Base-by-base conservation (phyloP, 2,797 vertebrate species). In the Brotula barbata region DNA sequence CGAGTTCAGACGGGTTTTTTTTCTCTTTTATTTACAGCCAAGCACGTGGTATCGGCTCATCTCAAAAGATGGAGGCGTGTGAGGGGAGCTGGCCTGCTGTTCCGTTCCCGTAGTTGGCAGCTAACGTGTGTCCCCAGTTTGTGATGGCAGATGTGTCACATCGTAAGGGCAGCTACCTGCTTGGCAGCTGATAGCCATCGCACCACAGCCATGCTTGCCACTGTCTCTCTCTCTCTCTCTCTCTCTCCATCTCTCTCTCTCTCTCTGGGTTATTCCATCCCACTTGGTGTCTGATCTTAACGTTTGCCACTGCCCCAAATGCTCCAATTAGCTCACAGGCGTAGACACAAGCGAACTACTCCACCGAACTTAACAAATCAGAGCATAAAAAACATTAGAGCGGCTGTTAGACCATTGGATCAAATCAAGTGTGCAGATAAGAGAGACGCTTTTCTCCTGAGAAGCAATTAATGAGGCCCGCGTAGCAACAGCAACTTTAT, bases 91-190 rank as follows among this genome's bases (percentile, higher is more conserved):
- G 57, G 25, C 55, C 57, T 66, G 80, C 63, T 20, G 55, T 46
- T 63, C 68, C 34, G 51, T 11, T 20, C 7, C 22, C 53, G 44
- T 64, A 28, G 65, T 25, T 81, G 75, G 64, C 68, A 75, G 74
- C 52, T 70, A 58, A 55, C 58, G 41, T 21, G 56, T 31, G 58
- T 23, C 28, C 63, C 55, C 57, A 49, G 58, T 74, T 51, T 64
- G 66, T 75, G 72, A 78, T 80, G 78, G 71, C 74, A 83, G 69
- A 85, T 58, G 71, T 78, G 76, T 77, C 80, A 76, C 62, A 71
- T 41, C 69, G 69, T 47, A 67, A 81, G 73, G 73, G 66, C 73
- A 64, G 63, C 51, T 73, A 73, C 80, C 74, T 73, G 63, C 73
- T 75, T 60, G 63, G 62, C 75, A 75, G 71, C 73, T 70, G 59